Evolutionary conservation across 2,888 invertebrate genomes (phyloP).

Genomic region (Limenitis camilla): DNA sequence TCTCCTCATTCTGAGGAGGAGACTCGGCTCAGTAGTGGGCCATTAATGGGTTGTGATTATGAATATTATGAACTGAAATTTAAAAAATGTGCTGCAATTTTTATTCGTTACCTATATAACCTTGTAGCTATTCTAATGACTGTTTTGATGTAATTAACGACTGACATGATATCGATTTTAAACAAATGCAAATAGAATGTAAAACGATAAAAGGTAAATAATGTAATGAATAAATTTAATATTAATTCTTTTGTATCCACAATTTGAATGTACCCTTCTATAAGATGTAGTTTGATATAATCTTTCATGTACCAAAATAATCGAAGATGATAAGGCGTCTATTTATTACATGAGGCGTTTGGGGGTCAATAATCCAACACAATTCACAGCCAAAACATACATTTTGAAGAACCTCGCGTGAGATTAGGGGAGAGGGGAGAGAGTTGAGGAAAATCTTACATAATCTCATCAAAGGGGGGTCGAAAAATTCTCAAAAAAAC

Average conservation of each 20-base stretch:
- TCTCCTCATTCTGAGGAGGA: too few species aligned
- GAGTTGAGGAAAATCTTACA: too few species aligned
- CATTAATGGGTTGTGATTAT: too few species aligned
- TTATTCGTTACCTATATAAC: neutral
- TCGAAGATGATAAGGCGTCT: too few species aligned
- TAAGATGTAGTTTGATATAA: neutral
- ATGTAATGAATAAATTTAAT: neutral
- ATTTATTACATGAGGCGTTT: too few species aligned
- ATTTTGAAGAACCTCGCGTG: too few species aligned
- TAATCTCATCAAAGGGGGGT: too few species aligned
- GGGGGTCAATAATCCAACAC: too few species aligned
- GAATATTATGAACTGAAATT: slow-evolving; percentile 3
- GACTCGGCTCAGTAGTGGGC: too few species aligned
- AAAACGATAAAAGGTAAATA: neutral
- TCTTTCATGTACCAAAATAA: neutral
- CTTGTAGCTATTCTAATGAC: neutral
- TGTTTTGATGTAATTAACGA: neutral
- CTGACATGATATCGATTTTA: neutral
- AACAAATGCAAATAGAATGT: neutral
- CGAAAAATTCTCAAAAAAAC: too few species aligned
- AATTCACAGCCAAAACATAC: too few species aligned
- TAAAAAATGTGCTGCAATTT: neutral
- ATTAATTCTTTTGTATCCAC: neutral
- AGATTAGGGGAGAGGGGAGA: too few species aligned
- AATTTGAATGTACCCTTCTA: neutral